These are phyloP conservation scores for Laupala kohalensis DNA, from an alignment of 1,140 invertebrate genomes.

Conservation along the genomic window DNA sequence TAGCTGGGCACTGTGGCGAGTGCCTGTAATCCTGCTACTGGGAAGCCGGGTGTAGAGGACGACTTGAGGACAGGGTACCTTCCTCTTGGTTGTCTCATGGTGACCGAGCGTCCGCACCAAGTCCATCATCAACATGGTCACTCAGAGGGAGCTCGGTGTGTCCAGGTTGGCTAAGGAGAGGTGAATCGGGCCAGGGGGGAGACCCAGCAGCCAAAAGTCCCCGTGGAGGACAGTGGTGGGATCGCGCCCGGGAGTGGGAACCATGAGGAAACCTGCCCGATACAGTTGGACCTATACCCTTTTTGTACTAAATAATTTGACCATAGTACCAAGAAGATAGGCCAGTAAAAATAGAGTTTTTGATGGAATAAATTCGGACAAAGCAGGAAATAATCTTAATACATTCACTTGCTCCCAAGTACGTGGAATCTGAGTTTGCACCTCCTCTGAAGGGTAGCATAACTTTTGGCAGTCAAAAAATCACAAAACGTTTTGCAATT, in stretches of 20 bases:
- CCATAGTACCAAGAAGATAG: too few relatives aligned
- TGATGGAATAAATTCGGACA: too few relatives aligned
- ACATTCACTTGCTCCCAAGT: too few relatives aligned
- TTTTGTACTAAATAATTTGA: too few relatives aligned
- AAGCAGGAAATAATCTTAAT: too few relatives aligned
- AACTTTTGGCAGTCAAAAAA: too few relatives aligned
- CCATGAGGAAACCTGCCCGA: slow-evolving; percentile 68
- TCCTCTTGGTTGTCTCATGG: slow-evolving; percentile 38
- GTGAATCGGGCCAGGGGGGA: slow-evolving; percentile 88
- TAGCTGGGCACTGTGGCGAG: slow-evolving; percentile 21
- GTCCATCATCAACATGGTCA: slow-evolving; percentile 28
- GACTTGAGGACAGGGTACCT: slow-evolving; percentile 28
- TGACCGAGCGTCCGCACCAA: slow-evolving; percentile 77
- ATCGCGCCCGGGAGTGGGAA: slow-evolving; percentile 88
- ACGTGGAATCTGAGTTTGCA: too few relatives aligned
- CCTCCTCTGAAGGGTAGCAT: too few relatives aligned
- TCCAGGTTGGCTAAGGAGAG: slow-evolving; percentile 88
- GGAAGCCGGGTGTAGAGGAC: slow-evolving; percentile 34
- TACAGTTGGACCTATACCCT: slow-evolving; percentile 68
- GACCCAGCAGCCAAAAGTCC: slow-evolving; percentile 94
- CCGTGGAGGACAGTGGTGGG: slow-evolving; percentile 93
- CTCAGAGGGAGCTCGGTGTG: slow-evolving; percentile 57
- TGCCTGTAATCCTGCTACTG: slow-evolving; percentile 38
- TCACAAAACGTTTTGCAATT: too few relatives aligned
- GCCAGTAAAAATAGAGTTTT: too few relatives aligned